phyloP scores from a whole-genome alignment of 2,888 invertebrate genomes.

The Eupithecia vulgata region DNA sequence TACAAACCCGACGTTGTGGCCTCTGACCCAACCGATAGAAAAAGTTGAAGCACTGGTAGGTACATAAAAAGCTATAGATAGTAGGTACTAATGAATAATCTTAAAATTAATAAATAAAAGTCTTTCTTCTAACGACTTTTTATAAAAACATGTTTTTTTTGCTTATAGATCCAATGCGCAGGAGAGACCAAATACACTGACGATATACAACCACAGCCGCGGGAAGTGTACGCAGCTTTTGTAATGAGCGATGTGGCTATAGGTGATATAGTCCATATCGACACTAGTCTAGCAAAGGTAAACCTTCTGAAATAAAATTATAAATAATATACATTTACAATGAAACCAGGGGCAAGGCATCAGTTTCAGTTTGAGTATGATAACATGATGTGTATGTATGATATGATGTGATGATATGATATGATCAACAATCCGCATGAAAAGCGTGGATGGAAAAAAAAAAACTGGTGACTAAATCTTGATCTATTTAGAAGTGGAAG shows the following conservation, averaged over 20 bases:
- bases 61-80: background rate
- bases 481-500: background rate
- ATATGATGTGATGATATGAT: too few relatives aligned
- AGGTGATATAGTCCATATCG: conserved; percentile 84
- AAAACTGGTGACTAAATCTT: background rate
- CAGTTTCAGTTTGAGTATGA: too few relatives aligned
- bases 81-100: background rate
- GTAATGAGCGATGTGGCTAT: conserved; percentile 78
- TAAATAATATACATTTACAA: background rate
- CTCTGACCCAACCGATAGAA: conserved; percentile 86
- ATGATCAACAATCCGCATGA: background rate
- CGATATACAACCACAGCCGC: conserved; percentile 83
- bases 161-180: conserved; percentile 80
- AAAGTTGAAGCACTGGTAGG: conserved; percentile 84
- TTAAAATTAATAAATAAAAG: background rate
- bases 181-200: conserved; percentile 88
- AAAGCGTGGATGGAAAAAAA: background rate
- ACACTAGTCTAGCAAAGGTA: conserved; percentile 86
- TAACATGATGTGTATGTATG: too few relatives aligned
- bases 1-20: conserved; percentile 86
- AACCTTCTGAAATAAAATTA: conserved; percentile 32
- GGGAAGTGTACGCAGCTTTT: conserved; percentile 87
- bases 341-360: background rate
- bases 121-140: background rate
- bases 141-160: background rate